Conservation (phyloP, 2,888 invertebrate species). For the Latheticus oryzae region DNA sequence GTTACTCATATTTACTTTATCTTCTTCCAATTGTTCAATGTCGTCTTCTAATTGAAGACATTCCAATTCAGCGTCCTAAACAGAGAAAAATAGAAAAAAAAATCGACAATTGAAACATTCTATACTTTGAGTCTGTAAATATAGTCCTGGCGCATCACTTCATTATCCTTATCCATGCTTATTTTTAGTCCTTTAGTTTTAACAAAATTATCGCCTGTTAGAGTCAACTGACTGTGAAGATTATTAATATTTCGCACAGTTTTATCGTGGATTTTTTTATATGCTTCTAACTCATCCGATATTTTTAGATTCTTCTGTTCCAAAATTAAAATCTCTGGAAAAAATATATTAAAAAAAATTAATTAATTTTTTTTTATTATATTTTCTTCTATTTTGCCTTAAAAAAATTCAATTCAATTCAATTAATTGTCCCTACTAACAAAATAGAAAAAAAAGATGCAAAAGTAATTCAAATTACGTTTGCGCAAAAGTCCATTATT, state of each 20-base stretch:
- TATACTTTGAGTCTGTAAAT: slow-evolving; percentile 67
- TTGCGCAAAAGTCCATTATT: slow-evolving; percentile 79
- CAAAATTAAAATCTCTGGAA: slow-evolving; percentile 70
- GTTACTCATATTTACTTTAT: slow-evolving; percentile 74
- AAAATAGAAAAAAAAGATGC: slow-evolving; percentile 11
- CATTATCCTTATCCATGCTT: slow-evolving; percentile 69
- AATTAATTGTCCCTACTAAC: no score
- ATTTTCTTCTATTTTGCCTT: no score
- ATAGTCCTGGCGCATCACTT: slow-evolving; percentile 68
- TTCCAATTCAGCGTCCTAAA: slow-evolving; percentile 76
- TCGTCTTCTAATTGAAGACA: slow-evolving; percentile 76
- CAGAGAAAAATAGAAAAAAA: slow-evolving; percentile 13
- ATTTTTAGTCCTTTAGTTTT: slow-evolving; percentile 69
- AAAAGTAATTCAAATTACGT: slow-evolving; percentile 68
- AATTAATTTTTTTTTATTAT: no score
- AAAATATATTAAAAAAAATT: slow-evolving; percentile 33
- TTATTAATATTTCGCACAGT: slow-evolving; percentile 72
- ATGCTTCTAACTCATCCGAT: slow-evolving; percentile 73
- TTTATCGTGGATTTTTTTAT: slow-evolving; percentile 69
- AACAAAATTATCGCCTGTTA: slow-evolving; percentile 70
- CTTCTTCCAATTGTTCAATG: slow-evolving; percentile 73
- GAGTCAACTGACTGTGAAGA: slow-evolving; percentile 72
- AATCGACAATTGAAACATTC: slow-evolving; percentile 1
- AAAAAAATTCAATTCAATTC: no score
- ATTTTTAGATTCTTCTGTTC: slow-evolving; percentile 81